Percentiles rank a stretch among this genome's conserved stretches.
These are phyloP conservation scores for Drosophila siamana DNA, from an alignment of 2,888 invertebrate species.

Conservation along the genomic window DNA sequence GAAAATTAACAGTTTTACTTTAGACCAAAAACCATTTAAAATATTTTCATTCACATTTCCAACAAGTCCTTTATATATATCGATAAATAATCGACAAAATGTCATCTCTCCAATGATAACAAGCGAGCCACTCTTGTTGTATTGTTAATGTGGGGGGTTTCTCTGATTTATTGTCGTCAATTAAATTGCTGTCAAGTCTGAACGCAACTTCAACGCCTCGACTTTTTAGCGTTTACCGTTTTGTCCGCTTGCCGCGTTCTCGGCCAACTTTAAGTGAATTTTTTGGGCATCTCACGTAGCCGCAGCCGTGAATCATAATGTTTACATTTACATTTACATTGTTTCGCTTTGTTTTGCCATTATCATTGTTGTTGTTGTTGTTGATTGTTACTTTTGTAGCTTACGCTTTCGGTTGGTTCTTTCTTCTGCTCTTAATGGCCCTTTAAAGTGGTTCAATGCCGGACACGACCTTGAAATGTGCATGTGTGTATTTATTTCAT, in stretches of 20 bases:
- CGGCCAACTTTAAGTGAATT: slow-evolving; percentile 27
- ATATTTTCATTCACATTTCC: no score
- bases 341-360: slow-evolving; percentile 33
- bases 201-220: slow-evolving; percentile 15
- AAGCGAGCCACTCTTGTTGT: background rate
- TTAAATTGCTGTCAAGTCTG: slow-evolving; percentile 9
- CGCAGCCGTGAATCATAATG: slow-evolving; percentile 43
- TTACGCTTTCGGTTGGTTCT: slow-evolving; percentile 54
- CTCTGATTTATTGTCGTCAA: slow-evolving; percentile 1
- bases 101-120: background rate
- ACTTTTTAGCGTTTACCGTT: slow-evolving; percentile 17
- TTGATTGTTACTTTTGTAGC: slow-evolving; percentile 20
- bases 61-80: background rate
- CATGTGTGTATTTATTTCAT: slow-evolving; percentile 3
- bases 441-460: slow-evolving; percentile 33
- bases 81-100: background rate
- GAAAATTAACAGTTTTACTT: no score
- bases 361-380: slow-evolving; percentile 13
- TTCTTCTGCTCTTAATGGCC: slow-evolving; percentile 42
- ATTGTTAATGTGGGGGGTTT: background rate
- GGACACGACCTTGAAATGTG: slow-evolving; percentile 60
- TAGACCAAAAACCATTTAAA: no score
- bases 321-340: slow-evolving; percentile 57
- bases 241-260: slow-evolving; percentile 32
- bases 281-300: slow-evolving; percentile 51